These are phyloP conservation scores for Brachymystax lenok DNA, from an alignment of 2,797 vertebrate species.

Conservation along the genomic window DNA sequence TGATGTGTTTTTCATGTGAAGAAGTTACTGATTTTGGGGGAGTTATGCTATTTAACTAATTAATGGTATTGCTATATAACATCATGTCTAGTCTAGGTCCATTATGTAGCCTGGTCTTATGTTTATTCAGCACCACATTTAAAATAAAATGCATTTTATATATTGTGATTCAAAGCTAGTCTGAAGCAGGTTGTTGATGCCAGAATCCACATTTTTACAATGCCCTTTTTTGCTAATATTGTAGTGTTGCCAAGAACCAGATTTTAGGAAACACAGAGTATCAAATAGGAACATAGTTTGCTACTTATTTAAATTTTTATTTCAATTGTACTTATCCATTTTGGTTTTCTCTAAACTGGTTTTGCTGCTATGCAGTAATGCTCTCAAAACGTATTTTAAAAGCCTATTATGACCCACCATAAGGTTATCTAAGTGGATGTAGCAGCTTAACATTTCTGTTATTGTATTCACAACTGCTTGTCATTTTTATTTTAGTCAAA, in stretches of 20 bases:
- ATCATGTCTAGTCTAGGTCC: not conserved
- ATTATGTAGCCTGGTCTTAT: too few species aligned
- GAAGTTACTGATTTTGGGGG: not conserved
- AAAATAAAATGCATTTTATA: not conserved
- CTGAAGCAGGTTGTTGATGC: not conserved
- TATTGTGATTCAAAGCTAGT: not conserved
- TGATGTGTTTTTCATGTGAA: not conserved
- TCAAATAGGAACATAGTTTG: too few species aligned
- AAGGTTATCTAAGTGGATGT: conserved; percentile 37
- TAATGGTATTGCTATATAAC: not conserved
- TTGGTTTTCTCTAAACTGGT: conserved; percentile 30
- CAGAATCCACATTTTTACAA: not conserved
- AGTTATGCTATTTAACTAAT: not conserved
- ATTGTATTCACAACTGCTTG: conserved; percentile 57
- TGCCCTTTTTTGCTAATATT: not conserved
- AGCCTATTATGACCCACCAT: conserved; percentile 21
- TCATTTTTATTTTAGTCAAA: conserved; percentile 63
- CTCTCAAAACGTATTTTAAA: conserved; percentile 43
- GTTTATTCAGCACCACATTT: too few species aligned
- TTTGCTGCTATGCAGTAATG: conserved; percentile 63
- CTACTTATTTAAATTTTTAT: conserved; percentile 28
- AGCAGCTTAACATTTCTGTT: conserved; percentile 57
- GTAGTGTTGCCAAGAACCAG: conserved; percentile 9
- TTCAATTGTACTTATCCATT: conserved; percentile 28
- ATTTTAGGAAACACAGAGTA: conserved; percentile 10